Evolutionary conservation across 2,888 invertebrate species (phyloP).

Genomic region (Microctonus hyperodae): DNA sequence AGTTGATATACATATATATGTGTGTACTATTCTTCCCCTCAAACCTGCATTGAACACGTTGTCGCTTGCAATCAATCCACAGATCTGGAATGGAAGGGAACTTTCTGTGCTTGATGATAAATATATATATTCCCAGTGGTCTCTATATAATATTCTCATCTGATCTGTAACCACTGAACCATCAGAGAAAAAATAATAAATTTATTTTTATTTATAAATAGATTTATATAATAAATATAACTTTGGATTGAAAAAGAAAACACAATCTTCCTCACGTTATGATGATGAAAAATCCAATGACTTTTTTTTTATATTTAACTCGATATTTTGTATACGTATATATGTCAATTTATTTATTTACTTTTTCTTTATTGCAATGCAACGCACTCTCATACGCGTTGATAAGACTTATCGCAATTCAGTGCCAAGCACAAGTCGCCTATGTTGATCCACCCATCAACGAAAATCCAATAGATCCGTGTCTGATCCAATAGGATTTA

Average conservation of each 20-base stretch:
- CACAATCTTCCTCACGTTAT: not conserved
- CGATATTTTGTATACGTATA: not conserved
- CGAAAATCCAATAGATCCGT: constrained; percentile 26
- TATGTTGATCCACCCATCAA: constrained; percentile 23
- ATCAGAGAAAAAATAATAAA: not conserved
- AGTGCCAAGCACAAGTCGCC: constrained; percentile 5
- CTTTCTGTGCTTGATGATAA: constrained; percentile 20
- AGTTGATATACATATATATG: constrained; percentile 11
- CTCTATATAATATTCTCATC: constrained; percentile 8
- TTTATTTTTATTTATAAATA: too few relatives aligned
- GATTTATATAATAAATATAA: constrained; percentile 2
- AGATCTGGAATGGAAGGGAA: constrained; percentile 26
- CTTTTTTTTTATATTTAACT: constrained; percentile 1
- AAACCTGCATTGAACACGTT: constrained; percentile 21
- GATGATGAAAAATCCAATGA: not conserved
- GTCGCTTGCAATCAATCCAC: constrained; percentile 33
- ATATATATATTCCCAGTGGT: not conserved
- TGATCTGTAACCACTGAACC: constrained; percentile 3
- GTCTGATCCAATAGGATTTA: constrained; percentile 18
- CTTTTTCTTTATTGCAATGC: not conserved
- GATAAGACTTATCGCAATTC: constrained; percentile 23
- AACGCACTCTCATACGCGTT: constrained; percentile 5
- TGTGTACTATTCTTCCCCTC: constrained; percentile 1
- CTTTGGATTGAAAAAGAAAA: not conserved
- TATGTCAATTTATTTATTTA: not conserved